Percentiles rank a stretch among this genome's conserved stretches.
Conservation (phyloP, 2,113 vertebrate genomes). For the Apodemus speciosus region DNA sequence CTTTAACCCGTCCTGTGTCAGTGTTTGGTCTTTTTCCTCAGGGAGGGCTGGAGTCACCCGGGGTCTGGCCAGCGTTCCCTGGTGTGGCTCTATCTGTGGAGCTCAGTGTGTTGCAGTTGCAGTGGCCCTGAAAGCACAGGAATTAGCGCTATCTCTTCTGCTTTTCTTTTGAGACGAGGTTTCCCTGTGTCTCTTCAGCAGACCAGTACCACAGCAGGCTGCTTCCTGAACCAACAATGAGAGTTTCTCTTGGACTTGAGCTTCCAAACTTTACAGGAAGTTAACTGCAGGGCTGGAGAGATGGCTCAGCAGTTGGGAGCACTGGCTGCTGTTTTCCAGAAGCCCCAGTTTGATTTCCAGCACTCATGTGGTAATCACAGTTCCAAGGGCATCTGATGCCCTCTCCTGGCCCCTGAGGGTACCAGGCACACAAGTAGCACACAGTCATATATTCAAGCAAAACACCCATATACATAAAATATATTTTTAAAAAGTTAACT, state of each 20-base stretch:
- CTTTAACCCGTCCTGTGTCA: not conserved
- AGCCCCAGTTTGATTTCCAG: not conserved
- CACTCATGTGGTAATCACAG: not conserved
- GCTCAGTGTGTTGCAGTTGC: not conserved
- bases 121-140: not conserved
- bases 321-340: not conserved
- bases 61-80: not conserved
- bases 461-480: not conserved
- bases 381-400: not conserved
- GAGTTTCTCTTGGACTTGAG: not conserved
- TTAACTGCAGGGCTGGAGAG: not conserved
- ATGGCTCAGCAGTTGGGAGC: not conserved
- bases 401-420: not conserved
- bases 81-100: not conserved
- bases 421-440: not conserved
- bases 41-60: not conserved
- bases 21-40: not conserved
- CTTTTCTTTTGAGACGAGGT: not conserved
- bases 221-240: conserved; percentile 19
- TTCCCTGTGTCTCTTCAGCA: not conserved
- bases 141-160: not conserved
- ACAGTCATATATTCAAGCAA: not conserved
- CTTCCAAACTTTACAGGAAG: not conserved
- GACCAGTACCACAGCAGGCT: not conserved
- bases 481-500: not conserved